phyloP scores from a whole-genome alignment of 2,888 invertebrate species.

The Himalopsyche japonica region DNA sequence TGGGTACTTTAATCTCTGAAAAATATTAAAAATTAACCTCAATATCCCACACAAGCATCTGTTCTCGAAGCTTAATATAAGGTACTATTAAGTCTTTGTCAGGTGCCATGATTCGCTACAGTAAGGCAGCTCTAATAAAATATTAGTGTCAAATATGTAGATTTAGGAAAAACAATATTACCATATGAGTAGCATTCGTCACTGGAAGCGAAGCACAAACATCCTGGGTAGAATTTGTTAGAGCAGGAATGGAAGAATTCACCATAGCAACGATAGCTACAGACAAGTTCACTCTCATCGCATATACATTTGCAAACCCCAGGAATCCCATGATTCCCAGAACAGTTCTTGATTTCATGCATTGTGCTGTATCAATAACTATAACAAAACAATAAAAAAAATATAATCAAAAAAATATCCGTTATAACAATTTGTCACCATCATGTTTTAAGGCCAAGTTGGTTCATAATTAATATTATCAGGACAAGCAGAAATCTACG shows the following conservation, averaged over 20 bases:
- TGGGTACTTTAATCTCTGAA: too few species aligned
- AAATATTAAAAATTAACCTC: too few species aligned
- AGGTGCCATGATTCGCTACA: too few species aligned
- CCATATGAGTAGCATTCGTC: constrained; percentile 54
- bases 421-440: too few species aligned
- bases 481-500: too few species aligned
- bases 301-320: constrained; percentile 89
- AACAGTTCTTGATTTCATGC: constrained; percentile 73
- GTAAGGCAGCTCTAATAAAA: too few species aligned
- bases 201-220: constrained; percentile 59
- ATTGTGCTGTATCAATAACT: constrained; percentile 67
- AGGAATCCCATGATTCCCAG: constrained; percentile 84
- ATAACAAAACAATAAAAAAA: constrained; percentile 36
- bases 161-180: constrained; percentile 43
- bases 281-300: constrained; percentile 91
- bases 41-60: too few species aligned
- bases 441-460: too few species aligned
- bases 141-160: too few species aligned
- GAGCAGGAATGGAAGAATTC: constrained; percentile 68
- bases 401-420: background rate
- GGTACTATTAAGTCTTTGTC: too few species aligned
- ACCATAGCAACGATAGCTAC: constrained; percentile 94
- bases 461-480: too few species aligned
- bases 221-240: constrained; percentile 63
- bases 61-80: too few species aligned